Evolutionary conservation across 2,888 invertebrate genomes (phyloP).

Genomic region (Psococerastis gibbosa): DNA sequence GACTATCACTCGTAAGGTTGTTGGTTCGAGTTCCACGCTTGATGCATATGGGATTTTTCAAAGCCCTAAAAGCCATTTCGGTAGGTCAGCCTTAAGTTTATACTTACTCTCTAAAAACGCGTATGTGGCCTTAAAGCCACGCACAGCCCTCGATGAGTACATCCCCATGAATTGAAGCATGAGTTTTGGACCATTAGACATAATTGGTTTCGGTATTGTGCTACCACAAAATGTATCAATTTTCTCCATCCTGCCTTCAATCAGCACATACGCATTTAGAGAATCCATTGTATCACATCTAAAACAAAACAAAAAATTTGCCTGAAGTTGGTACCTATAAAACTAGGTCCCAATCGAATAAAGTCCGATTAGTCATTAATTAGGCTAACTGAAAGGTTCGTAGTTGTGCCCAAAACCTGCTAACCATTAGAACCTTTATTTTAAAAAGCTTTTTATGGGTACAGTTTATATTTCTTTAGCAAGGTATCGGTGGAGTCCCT

Average conservation of each 20-base stretch:
- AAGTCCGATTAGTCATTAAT: neutral
- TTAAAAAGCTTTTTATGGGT: neutral
- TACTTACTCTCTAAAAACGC: slow-evolving; percentile 79
- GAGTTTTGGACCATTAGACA: slow-evolving; percentile 80
- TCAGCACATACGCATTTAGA: slow-evolving; percentile 62
- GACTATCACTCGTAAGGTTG: no score
- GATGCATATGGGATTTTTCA: no score
- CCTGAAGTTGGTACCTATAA: no score
- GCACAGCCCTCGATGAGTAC: slow-evolving; percentile 54
- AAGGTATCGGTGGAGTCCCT: no score
- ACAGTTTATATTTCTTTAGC: no score
- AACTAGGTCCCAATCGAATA: slow-evolving; percentile 5
- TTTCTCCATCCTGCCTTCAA: slow-evolving; percentile 65
- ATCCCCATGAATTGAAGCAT: slow-evolving; percentile 70
- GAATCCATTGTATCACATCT: slow-evolving; percentile 64
- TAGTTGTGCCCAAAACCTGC: slow-evolving; percentile 20
- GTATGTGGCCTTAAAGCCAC: slow-evolving; percentile 77
- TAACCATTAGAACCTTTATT: no score
- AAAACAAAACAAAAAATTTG: slow-evolving; percentile 23
- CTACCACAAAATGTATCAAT: slow-evolving; percentile 76
- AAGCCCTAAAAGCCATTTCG: no score
- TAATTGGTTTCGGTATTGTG: slow-evolving; percentile 65
- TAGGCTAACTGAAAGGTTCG: slow-evolving; percentile 5
- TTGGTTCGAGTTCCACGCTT: no score
- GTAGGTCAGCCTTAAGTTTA: no score